Base-by-base conservation (phyloP, 2,797 vertebrate genomes). In the Rachycentron canadum region DNA sequence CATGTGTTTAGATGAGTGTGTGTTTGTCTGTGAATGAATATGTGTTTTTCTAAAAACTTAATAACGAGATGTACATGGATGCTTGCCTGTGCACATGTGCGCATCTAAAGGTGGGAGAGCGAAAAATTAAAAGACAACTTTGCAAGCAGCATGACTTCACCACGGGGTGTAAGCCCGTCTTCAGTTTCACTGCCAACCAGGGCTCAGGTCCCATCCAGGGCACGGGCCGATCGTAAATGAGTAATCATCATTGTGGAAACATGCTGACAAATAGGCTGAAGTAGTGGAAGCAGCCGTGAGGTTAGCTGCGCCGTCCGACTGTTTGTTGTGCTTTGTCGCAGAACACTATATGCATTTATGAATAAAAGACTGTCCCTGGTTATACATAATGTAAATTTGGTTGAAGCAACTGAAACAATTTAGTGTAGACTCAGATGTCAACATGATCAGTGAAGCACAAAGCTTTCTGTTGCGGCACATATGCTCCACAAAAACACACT, bases 241-340 rank as follows among this genome's bases (percentile, higher is more conserved):
- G 45, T 69, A 73, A 45, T 68, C 78, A 86, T 78, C 11, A 25
- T 43, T 3, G 23, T 84, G 82, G 56, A 82, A 87, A 78, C 26
- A 3, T 72, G 73, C 69, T 79, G 81, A 90, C 81, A 88, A 86
- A 88, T 78, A 69, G 47, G 47, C 68, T 55, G 55, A 81, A 83
- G 83, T 63, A 30, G 73, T 65, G 32, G 70, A 62, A 84, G 49
- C 5, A 16, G 60, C 73, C 68, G 63, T 78, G 13, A 61, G 68
- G 73, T 78, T 73, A 81, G 36, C 47, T 60, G 25, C 16, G 61
- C 17, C 63, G n/a, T 55, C 56, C 67, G 65, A 52, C 32, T 38
- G 63, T 47, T 53, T 0, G 23, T 69, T 63, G 28, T 52, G 41
- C n/a, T 58, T 40, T 8, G 21, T 34, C 30, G 53, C 45, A 71